phyloP scores from a whole-genome alignment of 1,140 invertebrate genomes.

The Papilio polytes region DNA sequence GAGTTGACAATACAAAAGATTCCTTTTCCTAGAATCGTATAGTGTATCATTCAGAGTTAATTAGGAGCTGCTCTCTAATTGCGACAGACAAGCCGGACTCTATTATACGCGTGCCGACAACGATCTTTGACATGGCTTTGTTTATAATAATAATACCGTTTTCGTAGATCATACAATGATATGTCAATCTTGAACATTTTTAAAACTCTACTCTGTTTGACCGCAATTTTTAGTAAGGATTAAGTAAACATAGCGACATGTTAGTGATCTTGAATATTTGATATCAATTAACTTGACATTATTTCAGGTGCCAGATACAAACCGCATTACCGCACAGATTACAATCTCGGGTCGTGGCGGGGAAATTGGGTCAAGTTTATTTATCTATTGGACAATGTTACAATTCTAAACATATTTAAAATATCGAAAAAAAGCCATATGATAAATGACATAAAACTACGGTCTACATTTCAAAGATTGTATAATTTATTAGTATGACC shows the following conservation, averaged over 20 bases:
- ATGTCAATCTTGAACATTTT: not conserved
- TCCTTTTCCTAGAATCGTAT: not conserved
- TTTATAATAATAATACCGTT: not conserved
- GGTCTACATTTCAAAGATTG: not conserved
- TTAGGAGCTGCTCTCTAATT: conserved; percentile 8
- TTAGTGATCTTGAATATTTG: conserved; percentile 20
- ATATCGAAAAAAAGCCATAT: not conserved
- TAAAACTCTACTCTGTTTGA: too few relatives aligned
- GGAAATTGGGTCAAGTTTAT: conserved; percentile 27
- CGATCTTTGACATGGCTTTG: not conserved
- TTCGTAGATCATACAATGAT: not conserved
- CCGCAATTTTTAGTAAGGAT: not conserved
- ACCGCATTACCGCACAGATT: conserved; percentile 24
- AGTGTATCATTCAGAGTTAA: not conserved
- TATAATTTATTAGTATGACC: not conserved
- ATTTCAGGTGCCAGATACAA: conserved; percentile 17
- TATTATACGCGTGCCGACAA: not conserved
- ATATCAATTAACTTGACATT: conserved; percentile 22
- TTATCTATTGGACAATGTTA: not conserved
- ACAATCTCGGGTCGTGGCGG: not conserved
- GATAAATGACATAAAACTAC: not conserved
- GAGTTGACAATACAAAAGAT: not conserved
- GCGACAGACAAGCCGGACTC: not conserved
- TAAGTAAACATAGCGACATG: not conserved
- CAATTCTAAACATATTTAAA: not conserved